A percentile compares a stretch with the other conserved stretches of the same genome.
phyloP scores from a whole-genome alignment of 2,888 invertebrate species.

The Andrena marginata region DNA sequence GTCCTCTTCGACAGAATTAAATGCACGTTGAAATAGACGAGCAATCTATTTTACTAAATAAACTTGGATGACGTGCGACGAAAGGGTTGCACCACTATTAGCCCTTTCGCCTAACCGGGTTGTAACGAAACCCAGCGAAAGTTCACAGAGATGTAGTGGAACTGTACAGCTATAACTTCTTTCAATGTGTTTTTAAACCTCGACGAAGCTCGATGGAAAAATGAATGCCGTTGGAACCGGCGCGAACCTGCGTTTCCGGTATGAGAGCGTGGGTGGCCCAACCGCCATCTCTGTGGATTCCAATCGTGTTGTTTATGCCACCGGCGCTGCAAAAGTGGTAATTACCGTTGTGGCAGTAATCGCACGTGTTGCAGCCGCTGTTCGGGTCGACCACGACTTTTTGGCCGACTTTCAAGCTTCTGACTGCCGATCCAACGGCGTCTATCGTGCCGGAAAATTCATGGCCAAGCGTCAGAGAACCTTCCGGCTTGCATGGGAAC shows the following conservation, averaged over 20 bases:
- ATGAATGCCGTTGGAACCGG: background rate
- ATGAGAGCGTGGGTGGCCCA: constrained; percentile 89
- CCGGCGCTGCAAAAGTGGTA: constrained; percentile 89
- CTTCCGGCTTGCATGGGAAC: constrained; percentile 88
- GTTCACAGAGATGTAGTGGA: background rate
- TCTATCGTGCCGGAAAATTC: constrained; percentile 89
- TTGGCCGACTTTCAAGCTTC: constrained; percentile 88
- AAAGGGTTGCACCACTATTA: background rate
- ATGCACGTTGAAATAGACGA: constrained; percentile 7
- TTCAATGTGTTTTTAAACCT: background rate
- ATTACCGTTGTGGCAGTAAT: constrained; percentile 87
- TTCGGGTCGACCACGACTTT: constrained; percentile 90
- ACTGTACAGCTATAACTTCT: background rate
- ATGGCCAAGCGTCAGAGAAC: constrained; percentile 88
- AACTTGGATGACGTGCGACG: background rate
- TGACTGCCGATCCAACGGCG: constrained; percentile 87
- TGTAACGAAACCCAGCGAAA: constrained; percentile 4
- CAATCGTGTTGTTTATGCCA: constrained; percentile 88
- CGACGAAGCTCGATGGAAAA: background rate
- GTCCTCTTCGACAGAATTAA: background rate
- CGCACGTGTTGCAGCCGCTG: constrained; percentile 88
- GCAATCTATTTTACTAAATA: background rate
- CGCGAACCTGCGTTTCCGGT: constrained; percentile 87
- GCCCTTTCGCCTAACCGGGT: constrained; percentile 5
- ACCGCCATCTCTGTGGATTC: constrained; percentile 89